Base-by-base conservation (phyloP, 2,888 invertebrate species). In the Netelia virgata region DNA sequence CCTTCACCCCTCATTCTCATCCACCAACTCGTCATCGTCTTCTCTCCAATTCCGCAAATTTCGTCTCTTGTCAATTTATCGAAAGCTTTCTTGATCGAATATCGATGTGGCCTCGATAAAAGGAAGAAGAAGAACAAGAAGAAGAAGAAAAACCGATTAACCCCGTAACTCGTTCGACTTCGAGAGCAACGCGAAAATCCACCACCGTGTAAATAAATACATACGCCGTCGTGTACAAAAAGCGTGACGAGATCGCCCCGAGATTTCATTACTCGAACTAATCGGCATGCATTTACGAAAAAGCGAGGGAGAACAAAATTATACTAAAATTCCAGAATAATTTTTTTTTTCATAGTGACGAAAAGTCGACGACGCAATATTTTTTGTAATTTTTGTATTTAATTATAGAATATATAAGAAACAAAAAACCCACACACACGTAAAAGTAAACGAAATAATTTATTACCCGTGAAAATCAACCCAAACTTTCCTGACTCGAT, bases 341-440 rank as follows among this genome's bases (percentile, higher is more conserved):
- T 47, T 10, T 3, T 10, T 47, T 47, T 10, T 3, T 10, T 47
- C 14, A 6, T 2, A 10, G 47, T 47, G 47, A 47, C 47, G 47
- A 47, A 47, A 53, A 43, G 43, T 1, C 5, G 16, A 1, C 41
- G n/a, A 50, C 59, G 18, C 68, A 36, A 16, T 28, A 1, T 3
- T 18, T 50, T 8, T 77, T 77, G 59, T 77, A 76, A 14, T 53
- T 82, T 82, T 80, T 80, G 50, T 82, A 73, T 68, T 77, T 73
- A 82, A 77, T 68, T 59, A 3, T 82, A 77, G n/a, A 16, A 77
- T n/a, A 68, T 77, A 68, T 68, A 68, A 68, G 20, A 18, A 72
- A 16, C 57, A 23, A 74, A 28, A 43, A 50, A 18, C 16, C 28
- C 28, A 28, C 28, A 28, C 28, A 28, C 28, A 28, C 28, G 3